These are phyloP conservation scores for Eupithecia subfuscata DNA, from an alignment of 2,888 invertebrate species.

Conservation along the genomic window DNA sequence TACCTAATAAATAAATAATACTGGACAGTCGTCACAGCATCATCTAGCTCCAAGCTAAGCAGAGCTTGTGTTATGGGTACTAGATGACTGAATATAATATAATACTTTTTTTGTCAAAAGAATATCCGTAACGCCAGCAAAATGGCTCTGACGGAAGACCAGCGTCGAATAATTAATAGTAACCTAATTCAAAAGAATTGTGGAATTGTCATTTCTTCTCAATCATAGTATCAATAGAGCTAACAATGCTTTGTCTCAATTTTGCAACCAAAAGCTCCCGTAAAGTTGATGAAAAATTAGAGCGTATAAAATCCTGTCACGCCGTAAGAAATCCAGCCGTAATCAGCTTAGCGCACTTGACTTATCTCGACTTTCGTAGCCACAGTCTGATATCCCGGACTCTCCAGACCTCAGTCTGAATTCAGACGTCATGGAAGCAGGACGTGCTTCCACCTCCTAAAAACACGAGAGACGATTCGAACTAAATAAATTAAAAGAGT, in stretches of 20 bases:
- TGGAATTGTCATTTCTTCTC: not conserved
- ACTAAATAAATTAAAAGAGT: conserved; percentile 34
- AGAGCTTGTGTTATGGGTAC: too few relatives aligned
- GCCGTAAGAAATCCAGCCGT: conserved; percentile 53
- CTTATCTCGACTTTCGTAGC: conserved; percentile 48
- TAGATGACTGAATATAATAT: too few relatives aligned
- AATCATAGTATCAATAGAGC: not conserved
- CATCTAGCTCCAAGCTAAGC: too few relatives aligned
- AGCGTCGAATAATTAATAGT: too few relatives aligned
- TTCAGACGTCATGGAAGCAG: conserved; percentile 55
- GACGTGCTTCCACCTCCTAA: conserved; percentile 53
- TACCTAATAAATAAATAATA: not conserved
- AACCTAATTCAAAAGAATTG: not conserved
- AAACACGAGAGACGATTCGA: conserved; percentile 48
- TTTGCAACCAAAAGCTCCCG: not conserved
- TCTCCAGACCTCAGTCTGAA: conserved; percentile 59
- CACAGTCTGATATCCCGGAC: conserved; percentile 60
- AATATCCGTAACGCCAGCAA: too few relatives aligned
- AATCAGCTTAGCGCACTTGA: conserved; percentile 70
- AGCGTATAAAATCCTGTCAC: conserved; percentile 21
- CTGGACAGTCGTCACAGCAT: too few relatives aligned
- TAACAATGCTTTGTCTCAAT: not conserved
- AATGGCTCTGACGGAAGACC: too few relatives aligned
- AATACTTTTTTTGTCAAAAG: too few relatives aligned
- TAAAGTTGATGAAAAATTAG: conserved; percentile 13